phyloP scores from a whole-genome alignment of 1,140 invertebrate species.

The Zaprionus ornatus region DNA sequence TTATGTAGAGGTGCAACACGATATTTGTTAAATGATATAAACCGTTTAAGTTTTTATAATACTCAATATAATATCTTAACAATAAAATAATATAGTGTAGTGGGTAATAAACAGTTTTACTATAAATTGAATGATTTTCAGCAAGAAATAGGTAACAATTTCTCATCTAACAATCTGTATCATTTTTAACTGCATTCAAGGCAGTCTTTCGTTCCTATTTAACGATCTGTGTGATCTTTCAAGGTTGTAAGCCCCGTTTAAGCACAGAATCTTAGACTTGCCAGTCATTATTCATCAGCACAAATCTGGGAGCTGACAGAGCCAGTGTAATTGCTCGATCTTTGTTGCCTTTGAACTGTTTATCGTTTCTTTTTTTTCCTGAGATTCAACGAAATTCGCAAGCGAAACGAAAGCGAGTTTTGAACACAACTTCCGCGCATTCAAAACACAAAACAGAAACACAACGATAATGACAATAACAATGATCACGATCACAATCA shows the following conservation, averaged over 20 bases:
- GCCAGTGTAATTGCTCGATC: background rate
- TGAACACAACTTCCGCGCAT: conserved; percentile 63
- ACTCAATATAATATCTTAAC: background rate
- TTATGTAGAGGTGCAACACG: background rate
- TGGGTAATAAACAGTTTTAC: background rate
- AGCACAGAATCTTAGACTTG: background rate
- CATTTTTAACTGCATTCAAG: background rate
- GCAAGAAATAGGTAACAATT: background rate
- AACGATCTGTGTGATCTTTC: background rate
- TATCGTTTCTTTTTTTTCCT: conserved; percentile 32
- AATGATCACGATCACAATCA: conserved; percentile 27
- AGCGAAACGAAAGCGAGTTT: conserved; percentile 51
- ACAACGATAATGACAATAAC: conserved; percentile 39
- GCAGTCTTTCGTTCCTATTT: background rate
- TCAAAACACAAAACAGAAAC: conserved; percentile 23
- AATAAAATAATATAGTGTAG: background rate
- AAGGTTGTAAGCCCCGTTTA: background rate
- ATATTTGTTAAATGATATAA: background rate
- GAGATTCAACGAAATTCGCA: conserved; percentile 36
- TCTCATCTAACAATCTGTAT: background rate
- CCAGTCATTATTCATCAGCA: too few species aligned
- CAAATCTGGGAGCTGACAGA: background rate
- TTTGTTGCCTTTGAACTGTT: conserved; percentile 47
- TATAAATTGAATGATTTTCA: background rate
- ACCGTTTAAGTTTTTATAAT: background rate